phyloP scores from a whole-genome alignment of 2,113 vertebrate genomes.

The Plecotus auritus region DNA sequence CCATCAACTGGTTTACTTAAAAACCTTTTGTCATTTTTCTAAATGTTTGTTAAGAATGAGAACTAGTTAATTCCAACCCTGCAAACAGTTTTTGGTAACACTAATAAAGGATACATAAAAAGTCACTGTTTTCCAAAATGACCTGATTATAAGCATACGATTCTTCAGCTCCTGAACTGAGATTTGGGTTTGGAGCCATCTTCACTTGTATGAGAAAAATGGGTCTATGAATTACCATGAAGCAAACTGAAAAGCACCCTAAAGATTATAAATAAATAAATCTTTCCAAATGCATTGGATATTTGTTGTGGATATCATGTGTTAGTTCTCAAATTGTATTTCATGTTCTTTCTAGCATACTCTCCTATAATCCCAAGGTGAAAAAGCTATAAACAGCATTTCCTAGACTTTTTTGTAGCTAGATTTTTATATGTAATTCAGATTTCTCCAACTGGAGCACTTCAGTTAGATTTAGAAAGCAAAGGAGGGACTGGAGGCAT shows the following conservation, averaged over 20 bases:
- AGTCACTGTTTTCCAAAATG: not conserved
- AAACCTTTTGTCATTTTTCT: not conserved
- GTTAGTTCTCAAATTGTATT: not conserved
- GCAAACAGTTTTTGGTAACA: not conserved
- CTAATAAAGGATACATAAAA: not conserved
- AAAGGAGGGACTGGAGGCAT: not conserved
- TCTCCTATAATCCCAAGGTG: not conserved
- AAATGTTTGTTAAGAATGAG: not conserved
- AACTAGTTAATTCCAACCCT: not conserved
- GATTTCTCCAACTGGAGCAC: not conserved
- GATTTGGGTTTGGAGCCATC: not conserved
- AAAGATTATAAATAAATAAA: not conserved
- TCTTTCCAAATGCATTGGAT: not conserved
- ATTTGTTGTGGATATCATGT: not conserved
- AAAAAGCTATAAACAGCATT: not conserved
- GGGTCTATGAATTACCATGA: not conserved
- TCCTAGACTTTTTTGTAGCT: not conserved
- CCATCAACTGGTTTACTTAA: not conserved
- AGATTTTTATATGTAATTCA: not conserved
- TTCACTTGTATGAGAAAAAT: not conserved
- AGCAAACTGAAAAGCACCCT: not conserved
- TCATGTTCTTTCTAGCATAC: not conserved
- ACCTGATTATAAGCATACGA: not conserved
- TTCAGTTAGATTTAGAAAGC: not conserved
- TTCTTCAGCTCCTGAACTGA: not conserved